Evolutionary conservation across 1,140 invertebrate species (phyloP), one percentile per base, ranked within the genome.

Genomic region (Hylyphantes graminicola): DNA sequence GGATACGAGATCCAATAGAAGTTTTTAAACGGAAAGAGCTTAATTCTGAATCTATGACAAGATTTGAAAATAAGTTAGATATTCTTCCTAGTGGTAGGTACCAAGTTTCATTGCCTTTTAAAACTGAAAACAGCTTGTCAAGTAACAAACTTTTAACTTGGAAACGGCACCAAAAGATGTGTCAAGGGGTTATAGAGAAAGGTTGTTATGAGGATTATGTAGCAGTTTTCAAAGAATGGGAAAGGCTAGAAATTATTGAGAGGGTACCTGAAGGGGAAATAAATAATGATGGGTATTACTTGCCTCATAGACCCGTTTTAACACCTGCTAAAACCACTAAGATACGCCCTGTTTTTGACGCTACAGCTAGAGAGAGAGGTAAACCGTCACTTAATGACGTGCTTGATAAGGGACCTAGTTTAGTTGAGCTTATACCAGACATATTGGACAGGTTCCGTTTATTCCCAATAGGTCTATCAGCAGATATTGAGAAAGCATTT

Each of bases 371-470:
- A 10, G 12, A 74, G 4, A 13, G 19, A 4, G n/a, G 59, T 21
- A 15, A 21, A 35, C 15, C 13, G 5, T 75, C 21, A 11, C 12
- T 50, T 35, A 74, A 74, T 59, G 72, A 59, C 48, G 55, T 5
- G 17, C 9, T 55, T 21, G 11, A 73, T 15, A 75, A 75, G 61
- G 11, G 55, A n/a, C 73, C 55, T 21, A 73, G 50, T 75, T 61
- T 75, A 17, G 15, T 61, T 35, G 55, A 35, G 8, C 48, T 19
- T 8, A 75, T 75, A 73, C 17, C 51, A 13, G 0, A 9, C 35
- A 35, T 55, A n/a, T 12, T 48, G 11, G 7, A 13, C 59, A 59
- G 55, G 48, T 74, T 74, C 15, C 2, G 17, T 13, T 57, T 12
- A 13, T 4, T 21, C 15, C 10, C 9, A n/a, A 5, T 55, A 11